phyloP scores from a whole-genome alignment of 2,113 vertebrate species.

The Vulpes ferrilata region DNA sequence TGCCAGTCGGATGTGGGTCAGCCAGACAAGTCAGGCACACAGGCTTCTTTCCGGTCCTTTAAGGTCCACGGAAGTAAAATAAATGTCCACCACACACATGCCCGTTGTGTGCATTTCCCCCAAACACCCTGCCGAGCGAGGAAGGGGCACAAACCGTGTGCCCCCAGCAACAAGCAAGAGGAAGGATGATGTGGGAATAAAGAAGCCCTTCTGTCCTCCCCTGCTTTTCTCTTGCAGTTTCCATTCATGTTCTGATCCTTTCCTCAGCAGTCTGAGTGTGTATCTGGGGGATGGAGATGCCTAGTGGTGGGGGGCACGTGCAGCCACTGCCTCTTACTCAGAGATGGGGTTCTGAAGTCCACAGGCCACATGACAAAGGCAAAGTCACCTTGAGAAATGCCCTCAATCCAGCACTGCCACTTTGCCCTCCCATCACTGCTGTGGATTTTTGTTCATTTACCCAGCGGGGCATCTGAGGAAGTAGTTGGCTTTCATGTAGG shows the following conservation, averaged over 20 bases:
- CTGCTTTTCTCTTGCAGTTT: not conserved
- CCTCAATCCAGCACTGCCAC: not conserved
- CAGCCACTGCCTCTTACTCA: not conserved
- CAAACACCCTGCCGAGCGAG: not conserved
- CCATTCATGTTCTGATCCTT: not conserved
- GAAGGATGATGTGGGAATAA: not conserved
- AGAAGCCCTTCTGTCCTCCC: not conserved
- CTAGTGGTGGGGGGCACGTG: not conserved
- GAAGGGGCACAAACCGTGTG: rapidly evolving
- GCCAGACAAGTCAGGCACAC: not conserved
- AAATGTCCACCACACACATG: not conserved
- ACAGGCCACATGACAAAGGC: not conserved
- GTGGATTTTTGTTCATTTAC: not conserved
- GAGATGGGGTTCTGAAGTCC: not conserved
- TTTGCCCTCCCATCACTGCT: not conserved
- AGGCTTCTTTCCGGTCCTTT: not conserved
- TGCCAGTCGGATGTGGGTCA: not conserved
- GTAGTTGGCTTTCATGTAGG: not conserved
- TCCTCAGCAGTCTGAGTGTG: not conserved
- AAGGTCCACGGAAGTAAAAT: not conserved
- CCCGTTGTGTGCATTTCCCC: not conserved
- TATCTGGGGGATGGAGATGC: too few species aligned
- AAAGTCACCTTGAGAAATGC: not conserved
- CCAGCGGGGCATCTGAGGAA: not conserved
- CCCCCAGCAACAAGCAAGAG: not conserved